Conservation (phyloP, 2,797 vertebrate species). For the Enteromius thamalakanensis region DNA sequence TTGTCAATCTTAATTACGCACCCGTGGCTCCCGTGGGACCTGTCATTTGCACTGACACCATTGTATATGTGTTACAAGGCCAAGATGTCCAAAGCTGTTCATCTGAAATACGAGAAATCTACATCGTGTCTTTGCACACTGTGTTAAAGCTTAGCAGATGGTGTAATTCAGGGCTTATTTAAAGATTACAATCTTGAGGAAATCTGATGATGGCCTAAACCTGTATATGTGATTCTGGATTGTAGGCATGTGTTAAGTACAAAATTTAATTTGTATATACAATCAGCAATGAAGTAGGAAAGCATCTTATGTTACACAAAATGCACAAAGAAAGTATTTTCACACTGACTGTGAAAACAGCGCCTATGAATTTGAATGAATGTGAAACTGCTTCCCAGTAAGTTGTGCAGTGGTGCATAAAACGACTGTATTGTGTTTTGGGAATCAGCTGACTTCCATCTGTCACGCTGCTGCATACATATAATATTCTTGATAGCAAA, state of each 20-base stretch:
- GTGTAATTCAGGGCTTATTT: slow-evolving; percentile 24
- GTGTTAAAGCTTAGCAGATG: slow-evolving; percentile 39
- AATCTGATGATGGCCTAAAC: slow-evolving; percentile 22
- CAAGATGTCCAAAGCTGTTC: slow-evolving; percentile 57
- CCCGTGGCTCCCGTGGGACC: slow-evolving; percentile 54
- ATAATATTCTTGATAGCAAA: slow-evolving; percentile 33
- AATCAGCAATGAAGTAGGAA: not conserved
- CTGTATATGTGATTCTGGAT: not conserved
- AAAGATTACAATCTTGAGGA: slow-evolving; percentile 32
- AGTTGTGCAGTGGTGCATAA: slow-evolving; percentile 28
- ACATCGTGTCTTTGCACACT: slow-evolving; percentile 43
- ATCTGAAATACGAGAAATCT: slow-evolving; percentile 54
- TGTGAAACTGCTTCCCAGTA: not conserved
- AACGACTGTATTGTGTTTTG: slow-evolving; percentile 55
- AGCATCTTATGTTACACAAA: not conserved
- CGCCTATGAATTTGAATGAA: slow-evolving; percentile 6
- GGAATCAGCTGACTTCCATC: slow-evolving; percentile 57
- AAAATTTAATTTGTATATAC: not conserved
- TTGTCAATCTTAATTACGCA: slow-evolving; percentile 45
- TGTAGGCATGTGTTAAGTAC: not conserved
- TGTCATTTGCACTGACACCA: slow-evolving; percentile 53
- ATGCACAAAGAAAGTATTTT: not conserved
- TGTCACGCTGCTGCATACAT: slow-evolving; percentile 41
- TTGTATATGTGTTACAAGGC: slow-evolving; percentile 55
- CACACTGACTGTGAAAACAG: not conserved